These are phyloP conservation scores for Drymodes brunneopygia DNA, from an alignment of 2,113 vertebrate genomes.

Conservation along the genomic window DNA sequence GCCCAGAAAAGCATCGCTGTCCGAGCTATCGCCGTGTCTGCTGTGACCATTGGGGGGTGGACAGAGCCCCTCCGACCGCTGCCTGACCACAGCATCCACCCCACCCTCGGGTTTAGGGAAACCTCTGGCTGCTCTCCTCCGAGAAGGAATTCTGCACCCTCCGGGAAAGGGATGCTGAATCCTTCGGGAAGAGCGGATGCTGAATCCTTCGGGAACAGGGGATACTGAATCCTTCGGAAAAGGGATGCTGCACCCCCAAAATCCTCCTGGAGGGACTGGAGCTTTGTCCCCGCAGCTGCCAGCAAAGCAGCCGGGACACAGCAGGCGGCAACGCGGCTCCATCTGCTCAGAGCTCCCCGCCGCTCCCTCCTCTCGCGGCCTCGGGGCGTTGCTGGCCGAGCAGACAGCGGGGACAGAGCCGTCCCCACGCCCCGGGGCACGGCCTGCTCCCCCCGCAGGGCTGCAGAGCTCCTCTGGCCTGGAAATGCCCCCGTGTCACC, in stretches of 20 bases:
- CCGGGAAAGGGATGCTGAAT: background rate
- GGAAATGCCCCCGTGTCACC: background rate
- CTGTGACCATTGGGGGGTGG: fast-evolving
- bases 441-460: fast-evolving
- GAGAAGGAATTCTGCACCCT: background rate
- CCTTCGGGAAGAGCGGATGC: too few species aligned
- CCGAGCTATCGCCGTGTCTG: fast-evolving
- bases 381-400: background rate
- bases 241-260: fast-evolving
- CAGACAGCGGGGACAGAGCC: background rate
- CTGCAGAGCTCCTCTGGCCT: fast-evolving
- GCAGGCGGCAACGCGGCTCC: background rate
- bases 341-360: background rate
- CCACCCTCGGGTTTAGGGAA: fast-evolving
- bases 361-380: background rate
- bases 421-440: fast-evolving
- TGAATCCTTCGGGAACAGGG: background rate
- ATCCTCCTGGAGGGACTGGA: fast-evolving
- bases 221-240: background rate
- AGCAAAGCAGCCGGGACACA: background rate
- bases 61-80: background rate
- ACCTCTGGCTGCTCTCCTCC: background rate
- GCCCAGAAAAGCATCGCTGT: fast-evolving
- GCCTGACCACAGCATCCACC: fast-evolving
- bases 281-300: fast-evolving